Base-by-base conservation (phyloP, 2,797 vertebrate genomes). In the Schizopygopsis pylzovi region DNA sequence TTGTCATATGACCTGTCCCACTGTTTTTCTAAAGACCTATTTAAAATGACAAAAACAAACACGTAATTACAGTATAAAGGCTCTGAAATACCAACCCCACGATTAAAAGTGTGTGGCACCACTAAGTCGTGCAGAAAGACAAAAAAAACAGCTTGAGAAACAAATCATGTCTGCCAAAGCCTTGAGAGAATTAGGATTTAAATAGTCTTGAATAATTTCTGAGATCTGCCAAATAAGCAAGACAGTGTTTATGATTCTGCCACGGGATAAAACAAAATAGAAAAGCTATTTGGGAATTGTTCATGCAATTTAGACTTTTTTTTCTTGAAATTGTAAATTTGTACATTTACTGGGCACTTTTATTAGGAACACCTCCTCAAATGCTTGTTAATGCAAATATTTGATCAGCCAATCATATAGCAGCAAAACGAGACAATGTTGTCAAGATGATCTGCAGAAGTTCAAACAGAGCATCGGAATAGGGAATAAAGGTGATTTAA, bases 31-130 rank as follows among this genome's bases (percentile, higher is more conserved):
- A 79, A 77, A 73, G 11, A 79, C 56, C 71, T 78, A 61, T 81
- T 78, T 81, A 79, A 56, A 85, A 65, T 83, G 80, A 83, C 79
- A 75, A 76, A 87, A 70, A 67, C 85, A 82, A 86, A 79, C 80
- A 76, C 79, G 37, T 73, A 78, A 87, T 84, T 84, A 84, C 33
- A 54, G 9, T 5, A 41, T 37, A 65, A 73, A 49, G 70, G 63
- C 20, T 10, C 70, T 7, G 83, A 33, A 79, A 73, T 78, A 20
- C 16, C 85, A 47, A 45, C 56, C 43, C 28, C 7, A 22, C 49
- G 37, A 85, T 77, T 85, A 72, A 85, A 63, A 71, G 61, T 20
- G 54, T 70, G 68, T 56, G 70, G 79, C 45, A 49, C 82, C 85
- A 83, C 75, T 59, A 85, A 86, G 71, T 81, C 8, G 1, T 76